Evolutionary conservation across 2,888 invertebrate genomes (phyloP).

Genomic region (Cheilosia vernalis): DNA sequence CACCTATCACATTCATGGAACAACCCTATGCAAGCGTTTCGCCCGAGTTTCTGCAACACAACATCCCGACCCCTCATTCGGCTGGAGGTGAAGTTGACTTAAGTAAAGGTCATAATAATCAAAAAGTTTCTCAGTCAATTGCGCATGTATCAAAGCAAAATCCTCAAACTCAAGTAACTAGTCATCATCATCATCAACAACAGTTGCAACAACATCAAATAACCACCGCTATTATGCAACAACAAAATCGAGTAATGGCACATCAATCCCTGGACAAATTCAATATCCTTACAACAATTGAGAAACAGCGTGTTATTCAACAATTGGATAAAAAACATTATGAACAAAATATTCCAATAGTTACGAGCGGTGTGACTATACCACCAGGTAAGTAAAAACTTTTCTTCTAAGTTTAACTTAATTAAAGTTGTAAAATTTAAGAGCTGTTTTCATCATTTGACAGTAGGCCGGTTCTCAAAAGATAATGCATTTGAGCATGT

Average conservation of each 20-base stretch:
- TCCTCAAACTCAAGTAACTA: slow-evolving; percentile 81
- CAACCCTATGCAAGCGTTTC: slow-evolving; percentile 82
- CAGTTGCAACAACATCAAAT: slow-evolving; percentile 84
- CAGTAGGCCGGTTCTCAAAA: too few relatives aligned
- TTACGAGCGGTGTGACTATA: slow-evolving; percentile 80
- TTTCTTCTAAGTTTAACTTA: background rate
- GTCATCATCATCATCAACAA: slow-evolving; percentile 79
- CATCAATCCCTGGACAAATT: slow-evolving; percentile 88
- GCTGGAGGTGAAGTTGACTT: slow-evolving; percentile 80
- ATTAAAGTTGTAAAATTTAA: too few relatives aligned
- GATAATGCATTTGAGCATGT: too few relatives aligned
- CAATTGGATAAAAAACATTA: slow-evolving; percentile 84
- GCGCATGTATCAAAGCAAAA: slow-evolving; percentile 82
- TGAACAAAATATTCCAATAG: slow-evolving; percentile 80
- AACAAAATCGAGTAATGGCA: slow-evolving; percentile 86
- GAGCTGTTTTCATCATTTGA: too few relatives aligned
- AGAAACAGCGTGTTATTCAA: slow-evolving; percentile 85
- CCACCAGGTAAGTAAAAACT: slow-evolving; percentile 77
- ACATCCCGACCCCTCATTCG: slow-evolving; percentile 80
- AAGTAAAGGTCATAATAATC: slow-evolving; percentile 74
- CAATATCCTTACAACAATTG: slow-evolving; percentile 84
- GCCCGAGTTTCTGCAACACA: slow-evolving; percentile 89
- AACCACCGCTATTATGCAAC: slow-evolving; percentile 86
- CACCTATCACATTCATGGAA: slow-evolving; percentile 83
- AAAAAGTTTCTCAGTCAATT: slow-evolving; percentile 77